Base-by-base conservation (phyloP, 2,888 invertebrate genomes). In the Leptinotarsa peninsularis region DNA sequence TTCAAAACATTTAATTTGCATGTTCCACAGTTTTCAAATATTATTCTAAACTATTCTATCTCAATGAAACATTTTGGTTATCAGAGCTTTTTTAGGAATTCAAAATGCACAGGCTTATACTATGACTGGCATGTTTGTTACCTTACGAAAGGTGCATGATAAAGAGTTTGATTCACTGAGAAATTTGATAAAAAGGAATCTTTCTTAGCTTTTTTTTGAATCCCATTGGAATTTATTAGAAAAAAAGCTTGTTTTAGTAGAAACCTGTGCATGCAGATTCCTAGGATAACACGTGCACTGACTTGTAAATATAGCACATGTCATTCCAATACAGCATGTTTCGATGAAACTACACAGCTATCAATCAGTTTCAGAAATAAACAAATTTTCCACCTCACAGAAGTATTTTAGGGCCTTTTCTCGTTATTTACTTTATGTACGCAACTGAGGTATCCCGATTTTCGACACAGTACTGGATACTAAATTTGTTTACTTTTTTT, bases 351-450 rank as follows among this genome's bases (percentile, higher is more conserved):
- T 71, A 66, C 71, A 74, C 76, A 33, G 67, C 66, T 66, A 67
- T 66, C 50, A 74, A 77, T 60, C 69, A 49, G n/a, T 56, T 13
- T 43, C 43, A 43, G 50, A 50, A 60, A 1, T 49, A 49, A 70
- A 23, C 18, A 49, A 67, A 67, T 67, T 73, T 67, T 79, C 82
- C 84, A 83, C 85, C 85, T 85, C 85, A 83, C 85, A 85, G 82
- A 84, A 85, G 84, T 81, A 80, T 80, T 79, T 14, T 72, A 76
- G 81, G 81, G 82, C 82, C 84, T 81, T 77, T 83, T 82, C 80
- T 81, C 83, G 86, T 81, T 86, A 85, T 85, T 86, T 86, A 85
- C 85, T 82, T 85, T 83, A 82, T 85, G 86, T 86, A 83, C 85
- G 78, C 81, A 43, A 71, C 75, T 78, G 75, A 67, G 75, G 52